Conservation (phyloP, 2,113 vertebrate species). For the Climacteris rufus region DNA sequence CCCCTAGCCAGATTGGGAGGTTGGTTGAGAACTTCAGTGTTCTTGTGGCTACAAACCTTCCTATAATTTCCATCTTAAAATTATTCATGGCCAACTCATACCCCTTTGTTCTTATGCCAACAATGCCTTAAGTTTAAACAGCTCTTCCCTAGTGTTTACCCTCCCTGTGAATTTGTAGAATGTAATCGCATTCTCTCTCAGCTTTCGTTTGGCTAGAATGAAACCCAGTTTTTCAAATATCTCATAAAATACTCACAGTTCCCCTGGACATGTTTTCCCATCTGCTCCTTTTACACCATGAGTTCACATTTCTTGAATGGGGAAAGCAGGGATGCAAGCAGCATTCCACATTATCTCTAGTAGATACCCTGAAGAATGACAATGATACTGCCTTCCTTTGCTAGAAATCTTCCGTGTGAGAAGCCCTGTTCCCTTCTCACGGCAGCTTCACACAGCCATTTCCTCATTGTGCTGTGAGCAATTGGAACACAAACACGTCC, state of each 20-base stretch:
- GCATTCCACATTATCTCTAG: not conserved
- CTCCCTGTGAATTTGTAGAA: slow-evolving; percentile 27
- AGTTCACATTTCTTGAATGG: not conserved
- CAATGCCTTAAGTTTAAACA: slow-evolving; percentile 12
- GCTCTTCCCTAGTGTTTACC: slow-evolving; percentile 28
- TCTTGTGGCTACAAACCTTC: not conserved
- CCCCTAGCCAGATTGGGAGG: not conserved
- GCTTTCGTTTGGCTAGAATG: not conserved
- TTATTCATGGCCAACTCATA: not conserved
- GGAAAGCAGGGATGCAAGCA: not conserved
- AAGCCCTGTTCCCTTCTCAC: not conserved
- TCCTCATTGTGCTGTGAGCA: fast-evolving
- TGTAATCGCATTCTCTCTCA: not conserved
- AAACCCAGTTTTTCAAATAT: not conserved
- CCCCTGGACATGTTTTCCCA: not conserved
- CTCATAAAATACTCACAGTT: not conserved
- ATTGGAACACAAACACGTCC: not conserved
- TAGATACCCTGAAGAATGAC: not conserved
- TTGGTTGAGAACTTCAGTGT: not conserved
- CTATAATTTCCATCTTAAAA: slow-evolving; percentile 43
- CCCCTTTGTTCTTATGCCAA: slow-evolving; percentile 21
- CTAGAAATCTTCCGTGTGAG: not conserved
- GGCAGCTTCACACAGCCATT: not conserved
- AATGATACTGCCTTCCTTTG: not conserved
- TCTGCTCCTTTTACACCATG: not conserved